phyloP scores from a whole-genome alignment of 1,140 invertebrate species.

The Stegodyphus mimosarum region DNA sequence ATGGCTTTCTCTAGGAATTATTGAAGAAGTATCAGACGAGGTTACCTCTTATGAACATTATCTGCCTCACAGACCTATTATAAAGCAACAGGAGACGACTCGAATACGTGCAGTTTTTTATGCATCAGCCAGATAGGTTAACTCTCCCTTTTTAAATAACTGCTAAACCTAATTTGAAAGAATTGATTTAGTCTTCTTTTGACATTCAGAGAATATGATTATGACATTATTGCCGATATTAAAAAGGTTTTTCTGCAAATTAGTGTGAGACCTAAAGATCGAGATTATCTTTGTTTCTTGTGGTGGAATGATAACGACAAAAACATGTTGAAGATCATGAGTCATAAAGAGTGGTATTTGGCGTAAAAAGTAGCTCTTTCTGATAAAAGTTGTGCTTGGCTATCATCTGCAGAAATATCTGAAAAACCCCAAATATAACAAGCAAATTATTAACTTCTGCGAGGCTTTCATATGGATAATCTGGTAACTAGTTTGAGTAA shows the following conservation, averaged over 20 bases:
- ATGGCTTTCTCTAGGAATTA: too few species aligned
- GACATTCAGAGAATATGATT: not conserved
- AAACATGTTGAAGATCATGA: not conserved
- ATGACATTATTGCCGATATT: slow-evolving; percentile 1
- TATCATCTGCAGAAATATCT: not conserved
- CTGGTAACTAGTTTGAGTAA: not conserved
- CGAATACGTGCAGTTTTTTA: slow-evolving; percentile 63
- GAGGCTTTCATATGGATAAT: slow-evolving; percentile 20
- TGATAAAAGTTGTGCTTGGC: not conserved
- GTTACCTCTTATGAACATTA: not conserved
- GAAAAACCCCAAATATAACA: not conserved
- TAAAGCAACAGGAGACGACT: slow-evolving; percentile 53
- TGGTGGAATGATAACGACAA: not conserved
- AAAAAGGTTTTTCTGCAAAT: slow-evolving; percentile 12
- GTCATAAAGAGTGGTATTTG: not conserved
- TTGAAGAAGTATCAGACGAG: not conserved
- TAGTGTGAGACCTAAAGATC: not conserved
- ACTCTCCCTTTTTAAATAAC: slow-evolving; percentile 7
- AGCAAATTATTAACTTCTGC: not conserved
- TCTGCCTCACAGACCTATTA: not conserved
- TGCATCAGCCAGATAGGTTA: slow-evolving; percentile 59
- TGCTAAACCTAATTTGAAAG: slow-evolving; percentile 60
- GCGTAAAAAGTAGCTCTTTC: slow-evolving; percentile 18
- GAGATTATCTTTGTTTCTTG: slow-evolving; percentile 1
- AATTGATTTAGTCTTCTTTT: not conserved